Conservation (phyloP, 1,140 invertebrate genomes). For the Pseudomyrmex sp. region DNA sequence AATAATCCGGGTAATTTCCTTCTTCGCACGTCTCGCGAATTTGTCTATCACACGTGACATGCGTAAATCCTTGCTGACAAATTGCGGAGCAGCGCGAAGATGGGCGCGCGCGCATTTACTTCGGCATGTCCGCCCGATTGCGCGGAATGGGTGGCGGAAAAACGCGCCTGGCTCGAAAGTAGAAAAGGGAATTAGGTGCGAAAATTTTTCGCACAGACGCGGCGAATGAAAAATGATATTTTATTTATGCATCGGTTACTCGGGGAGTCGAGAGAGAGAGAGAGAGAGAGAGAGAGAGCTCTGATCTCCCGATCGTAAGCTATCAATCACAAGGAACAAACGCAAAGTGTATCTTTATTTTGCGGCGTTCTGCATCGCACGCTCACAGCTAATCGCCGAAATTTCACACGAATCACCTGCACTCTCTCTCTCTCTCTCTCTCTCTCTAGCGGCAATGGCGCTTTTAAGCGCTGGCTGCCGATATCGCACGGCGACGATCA, state of each 20-base stretch:
- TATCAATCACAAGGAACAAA: conserved; percentile 61
- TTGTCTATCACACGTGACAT: conserved; percentile 68
- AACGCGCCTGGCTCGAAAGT: conserved; percentile 19
- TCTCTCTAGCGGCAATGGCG: conserved; percentile 8
- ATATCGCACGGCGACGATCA: conserved; percentile 44
- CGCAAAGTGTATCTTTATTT: conserved; percentile 54
- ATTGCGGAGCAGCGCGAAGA: conserved; percentile 36
- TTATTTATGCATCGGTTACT: conserved; percentile 48
- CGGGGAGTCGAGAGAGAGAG: neutral
- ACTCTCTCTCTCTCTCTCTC: neutral
- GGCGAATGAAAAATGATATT: conserved; percentile 60
- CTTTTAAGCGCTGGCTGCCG: conserved; percentile 36
- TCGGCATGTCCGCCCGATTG: conserved; percentile 51
- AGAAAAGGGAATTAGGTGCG: conserved; percentile 40
- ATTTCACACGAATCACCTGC: conserved; percentile 51
- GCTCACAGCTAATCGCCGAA: conserved; percentile 40
- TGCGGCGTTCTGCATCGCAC: conserved; percentile 15
- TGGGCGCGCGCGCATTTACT: conserved; percentile 24
- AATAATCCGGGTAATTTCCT: conserved; percentile 52
- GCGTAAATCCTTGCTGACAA: conserved; percentile 54
- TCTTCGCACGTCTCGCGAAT: conserved; percentile 56
- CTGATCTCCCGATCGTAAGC: conserved; percentile 15
- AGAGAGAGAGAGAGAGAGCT: too few species aligned
- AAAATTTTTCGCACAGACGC: conserved; percentile 26
- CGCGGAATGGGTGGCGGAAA: neutral